Conservation (phyloP, 2,888 invertebrate genomes). For the Drosophila formosana region DNA sequence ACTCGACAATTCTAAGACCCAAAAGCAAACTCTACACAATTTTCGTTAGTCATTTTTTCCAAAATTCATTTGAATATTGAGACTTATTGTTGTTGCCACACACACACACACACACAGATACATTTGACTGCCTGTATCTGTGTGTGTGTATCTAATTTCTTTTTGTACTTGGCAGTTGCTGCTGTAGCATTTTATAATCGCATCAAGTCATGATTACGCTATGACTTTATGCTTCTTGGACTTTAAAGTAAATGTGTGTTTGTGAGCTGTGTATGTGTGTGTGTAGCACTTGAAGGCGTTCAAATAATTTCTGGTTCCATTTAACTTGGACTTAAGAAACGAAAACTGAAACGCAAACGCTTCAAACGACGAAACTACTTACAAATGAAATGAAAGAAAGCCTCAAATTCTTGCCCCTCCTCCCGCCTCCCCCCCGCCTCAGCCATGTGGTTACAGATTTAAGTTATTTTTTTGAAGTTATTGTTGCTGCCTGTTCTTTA, state of each 20-base stretch:
- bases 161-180: constrained; percentile 56
- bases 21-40: constrained; percentile 28
- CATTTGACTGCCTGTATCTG: constrained; percentile 18
- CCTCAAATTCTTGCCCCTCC: constrained; percentile 48
- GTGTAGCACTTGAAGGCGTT: constrained; percentile 75
- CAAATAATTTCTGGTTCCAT: constrained; percentile 80
- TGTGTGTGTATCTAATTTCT: constrained; percentile 75
- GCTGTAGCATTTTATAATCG: constrained; percentile 73
- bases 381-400: constrained; percentile 68
- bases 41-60: constrained; percentile 75
- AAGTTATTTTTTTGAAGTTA: constrained; percentile 51
- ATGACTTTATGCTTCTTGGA: constrained; percentile 60
- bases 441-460: constrained; percentile 55
- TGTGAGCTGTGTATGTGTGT: constrained; percentile 33
- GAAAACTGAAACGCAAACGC: constrained; percentile 74
- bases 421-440: background rate
- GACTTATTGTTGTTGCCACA: constrained; percentile 54
- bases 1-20: constrained; percentile 61
- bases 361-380: constrained; percentile 69
- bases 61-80: constrained; percentile 78
- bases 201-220: constrained; percentile 80
- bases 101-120: constrained; percentile 24
- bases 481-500: constrained; percentile 3
- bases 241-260: constrained; percentile 24
- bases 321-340: constrained; percentile 76